Conservation (phyloP, 2,113 vertebrate species). For the Phylloscopus trochilus region DNA sequence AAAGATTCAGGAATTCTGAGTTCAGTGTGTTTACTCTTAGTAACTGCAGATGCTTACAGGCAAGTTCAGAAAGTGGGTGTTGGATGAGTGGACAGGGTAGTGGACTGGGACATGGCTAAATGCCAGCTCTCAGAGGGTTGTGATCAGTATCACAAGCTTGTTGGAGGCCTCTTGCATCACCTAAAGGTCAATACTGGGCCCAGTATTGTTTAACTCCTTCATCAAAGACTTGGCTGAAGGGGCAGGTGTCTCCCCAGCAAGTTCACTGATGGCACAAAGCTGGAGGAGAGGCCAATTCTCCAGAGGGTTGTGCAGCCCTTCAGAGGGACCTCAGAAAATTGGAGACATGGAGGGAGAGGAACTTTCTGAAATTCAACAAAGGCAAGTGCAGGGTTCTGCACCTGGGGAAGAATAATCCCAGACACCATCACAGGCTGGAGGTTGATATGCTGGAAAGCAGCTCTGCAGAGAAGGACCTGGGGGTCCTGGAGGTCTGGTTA, state of each 20-base stretch:
- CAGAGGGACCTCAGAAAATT: neutral
- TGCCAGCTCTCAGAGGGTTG: neutral
- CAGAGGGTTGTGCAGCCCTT: neutral
- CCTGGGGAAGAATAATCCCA: neutral
- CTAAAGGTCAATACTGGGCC: neutral
- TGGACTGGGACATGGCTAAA: neutral
- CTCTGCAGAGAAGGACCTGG: neutral
- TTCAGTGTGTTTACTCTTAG: neutral
- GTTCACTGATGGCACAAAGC: neutral
- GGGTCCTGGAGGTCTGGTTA: neutral
- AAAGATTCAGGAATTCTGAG: neutral
- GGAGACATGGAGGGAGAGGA: neutral
- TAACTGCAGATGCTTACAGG: neutral
- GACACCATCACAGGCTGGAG: neutral
- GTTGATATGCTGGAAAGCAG: neutral
- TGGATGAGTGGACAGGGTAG: neutral
- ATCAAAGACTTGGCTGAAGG: neutral
- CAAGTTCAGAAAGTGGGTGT: neutral
- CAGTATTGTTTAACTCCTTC: neutral
- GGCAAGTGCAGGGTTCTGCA: neutral
- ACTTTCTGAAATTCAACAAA: neutral
- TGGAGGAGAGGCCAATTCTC: neutral
- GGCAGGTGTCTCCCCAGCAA: neutral
- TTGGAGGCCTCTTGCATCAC: neutral
- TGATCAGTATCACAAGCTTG: neutral